Conservation (phyloP, 2,113 vertebrate genomes). For the Sitta europaea region DNA sequence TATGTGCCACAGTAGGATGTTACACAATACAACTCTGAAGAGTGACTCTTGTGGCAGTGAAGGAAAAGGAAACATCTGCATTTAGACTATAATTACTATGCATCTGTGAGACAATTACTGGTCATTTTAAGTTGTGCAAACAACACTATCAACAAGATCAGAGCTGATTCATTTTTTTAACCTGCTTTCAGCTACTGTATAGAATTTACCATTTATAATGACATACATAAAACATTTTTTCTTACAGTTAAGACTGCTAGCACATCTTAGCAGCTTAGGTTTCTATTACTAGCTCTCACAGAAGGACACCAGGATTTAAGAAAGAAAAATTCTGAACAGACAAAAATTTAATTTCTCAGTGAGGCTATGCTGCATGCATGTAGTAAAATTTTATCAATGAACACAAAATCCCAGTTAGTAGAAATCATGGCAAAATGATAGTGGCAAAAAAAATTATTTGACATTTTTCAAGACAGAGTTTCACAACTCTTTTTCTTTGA, state of each 20-base stretch:
- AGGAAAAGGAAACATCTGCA: constrained; percentile 71
- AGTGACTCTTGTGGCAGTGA: neutral
- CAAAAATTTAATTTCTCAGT: neutral
- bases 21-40: constrained; percentile 10
- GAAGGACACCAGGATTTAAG: neutral
- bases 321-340: neutral
- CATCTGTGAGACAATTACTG: constrained; percentile 34
- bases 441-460: neutral
- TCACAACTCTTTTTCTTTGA: neutral
- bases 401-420: neutral
- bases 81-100: constrained; percentile 1
- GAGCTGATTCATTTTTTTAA: neutral
- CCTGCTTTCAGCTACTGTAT: neutral
- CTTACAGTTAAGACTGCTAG: neutral
- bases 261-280: neutral
- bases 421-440: neutral
- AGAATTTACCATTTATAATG: neutral
- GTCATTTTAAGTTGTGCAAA: neutral
- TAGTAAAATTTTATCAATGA: neutral
- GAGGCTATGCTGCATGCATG: neutral
- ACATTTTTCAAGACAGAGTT: neutral
- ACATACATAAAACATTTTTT: neutral
- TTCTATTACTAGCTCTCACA: neutral
- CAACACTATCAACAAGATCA: neutral
- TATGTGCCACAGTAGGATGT: constrained; percentile 37